Evolutionary conservation across 2,888 invertebrate species (phyloP), one percentile per base, ranked within the genome.

Genomic region (Pimpla rufipes): DNA sequence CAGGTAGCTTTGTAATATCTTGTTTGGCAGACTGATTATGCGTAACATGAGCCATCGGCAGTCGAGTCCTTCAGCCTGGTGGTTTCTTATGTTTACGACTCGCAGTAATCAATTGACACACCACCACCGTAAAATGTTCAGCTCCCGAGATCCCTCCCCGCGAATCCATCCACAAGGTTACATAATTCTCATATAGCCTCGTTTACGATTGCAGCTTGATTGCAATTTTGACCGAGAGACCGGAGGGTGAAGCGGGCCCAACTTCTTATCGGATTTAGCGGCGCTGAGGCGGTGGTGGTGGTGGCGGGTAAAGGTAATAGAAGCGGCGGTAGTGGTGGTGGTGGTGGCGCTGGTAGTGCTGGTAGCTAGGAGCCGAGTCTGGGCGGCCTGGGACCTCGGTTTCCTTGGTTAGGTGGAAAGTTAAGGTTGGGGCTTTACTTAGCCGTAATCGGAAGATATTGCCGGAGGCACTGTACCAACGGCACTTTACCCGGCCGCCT

Each of bases 361-460:
- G 42, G 11, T 8, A 42, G 13, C 1, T 11, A n/a, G 13, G 11
- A n/a, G 76, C n/a, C 74, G 73, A 76, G 62, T 75, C 76, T 79
- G 70, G 62, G 68, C 74, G 68, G 77, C 74, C 77, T 71, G 77
- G 75, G 79, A 80, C 82, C 64, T 74, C 67, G 70, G 79, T 67
- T 85, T 82, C 71, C 77, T 84, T 76, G 82, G 82, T 78, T 76
- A 80, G 75, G 80, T 78, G 74, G 74, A 84, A 84, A 84, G 82
- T 79, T 81, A 80, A 81, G 85, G 81, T 79, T 75, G 64, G 78
- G 88, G 92, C 90, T 93, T 93, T 92, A 93, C 92, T 93, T 92
- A 92, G 91, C 91, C 92, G 90, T 93, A 93, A 93, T 93, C 92
- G 92, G 92, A 92, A 93, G 93, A 93, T 93, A 93, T 93, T 93